Conservation (phyloP, 2,797 vertebrate species). For the Sebastes elongatus region DNA sequence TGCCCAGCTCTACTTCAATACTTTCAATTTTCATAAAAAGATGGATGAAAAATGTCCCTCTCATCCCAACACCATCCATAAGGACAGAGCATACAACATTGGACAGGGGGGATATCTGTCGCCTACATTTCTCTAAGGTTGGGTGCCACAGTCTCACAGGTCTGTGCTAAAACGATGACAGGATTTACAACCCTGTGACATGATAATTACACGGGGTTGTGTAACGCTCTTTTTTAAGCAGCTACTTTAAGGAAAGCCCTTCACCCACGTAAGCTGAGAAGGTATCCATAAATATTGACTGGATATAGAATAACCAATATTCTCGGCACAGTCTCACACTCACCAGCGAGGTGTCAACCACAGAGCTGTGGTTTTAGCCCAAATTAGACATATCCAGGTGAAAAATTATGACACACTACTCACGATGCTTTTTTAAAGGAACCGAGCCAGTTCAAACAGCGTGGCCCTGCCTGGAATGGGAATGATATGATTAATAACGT, state of each 20-base stretch:
- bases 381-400: neutral
- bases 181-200: constrained; percentile 69
- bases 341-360: neutral
- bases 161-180: constrained; percentile 56
- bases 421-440: neutral
- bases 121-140: neutral
- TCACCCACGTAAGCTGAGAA: constrained; percentile 65
- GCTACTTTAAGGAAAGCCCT: constrained; percentile 70
- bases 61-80: no score
- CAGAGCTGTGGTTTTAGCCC: neutral
- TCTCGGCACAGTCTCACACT: constrained; percentile 20
- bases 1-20: neutral
- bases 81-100: neutral
- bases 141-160: constrained; percentile 21
- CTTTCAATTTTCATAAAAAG: constrained; percentile 7
- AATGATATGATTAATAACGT: neutral
- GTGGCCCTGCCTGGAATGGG: neutral
- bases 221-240: constrained; percentile 65
- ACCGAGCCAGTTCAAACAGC: neutral
- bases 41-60: neutral
- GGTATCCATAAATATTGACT: constrained; percentile 71
- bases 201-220: constrained; percentile 62
- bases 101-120: neutral
- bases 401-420: fast-evolving
- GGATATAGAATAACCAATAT: constrained; percentile 64